These are phyloP conservation scores for Nansenia antarctica DNA, from an alignment of 2,113 vertebrate genomes.

Conservation along the genomic window DNA sequence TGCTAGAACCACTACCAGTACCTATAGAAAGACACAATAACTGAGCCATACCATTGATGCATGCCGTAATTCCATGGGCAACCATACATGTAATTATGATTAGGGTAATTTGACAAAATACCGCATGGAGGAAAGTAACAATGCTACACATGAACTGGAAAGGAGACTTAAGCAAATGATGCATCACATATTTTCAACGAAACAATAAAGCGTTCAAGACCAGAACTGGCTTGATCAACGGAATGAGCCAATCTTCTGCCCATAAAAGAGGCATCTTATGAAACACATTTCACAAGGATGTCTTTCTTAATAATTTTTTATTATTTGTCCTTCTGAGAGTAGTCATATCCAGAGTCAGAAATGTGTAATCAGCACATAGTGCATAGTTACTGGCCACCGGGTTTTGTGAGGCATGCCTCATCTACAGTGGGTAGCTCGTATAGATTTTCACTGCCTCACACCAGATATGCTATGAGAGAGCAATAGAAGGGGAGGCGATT, in stretches of 20 bases:
- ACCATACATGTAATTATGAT: neutral
- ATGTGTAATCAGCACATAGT: neutral
- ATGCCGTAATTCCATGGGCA: neutral
- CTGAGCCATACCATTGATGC: neutral
- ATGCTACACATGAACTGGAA: neutral
- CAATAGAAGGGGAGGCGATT: conserved; percentile 6
- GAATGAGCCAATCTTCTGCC: no score
- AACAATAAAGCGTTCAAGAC: neutral
- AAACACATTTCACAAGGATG: no score
- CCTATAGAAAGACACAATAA: neutral
- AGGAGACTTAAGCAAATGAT: neutral
- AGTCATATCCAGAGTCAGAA: no score
- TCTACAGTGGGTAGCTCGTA: conserved; percentile 17
- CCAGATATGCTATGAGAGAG: conserved; percentile 9
- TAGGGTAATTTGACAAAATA: neutral
- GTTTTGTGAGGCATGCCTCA: neutral
- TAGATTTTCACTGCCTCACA: conserved; percentile 11
- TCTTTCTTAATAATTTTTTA: no score
- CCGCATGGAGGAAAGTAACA: neutral
- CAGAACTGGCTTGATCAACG: neutral
- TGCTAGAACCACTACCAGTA: neutral
- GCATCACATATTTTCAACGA: neutral
- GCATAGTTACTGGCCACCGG: neutral
- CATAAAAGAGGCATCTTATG: no score
- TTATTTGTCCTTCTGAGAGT: no score